Evolutionary conservation across 2,797 vertebrate species (phyloP).

Genomic region (Sebastolobus alascanus): DNA sequence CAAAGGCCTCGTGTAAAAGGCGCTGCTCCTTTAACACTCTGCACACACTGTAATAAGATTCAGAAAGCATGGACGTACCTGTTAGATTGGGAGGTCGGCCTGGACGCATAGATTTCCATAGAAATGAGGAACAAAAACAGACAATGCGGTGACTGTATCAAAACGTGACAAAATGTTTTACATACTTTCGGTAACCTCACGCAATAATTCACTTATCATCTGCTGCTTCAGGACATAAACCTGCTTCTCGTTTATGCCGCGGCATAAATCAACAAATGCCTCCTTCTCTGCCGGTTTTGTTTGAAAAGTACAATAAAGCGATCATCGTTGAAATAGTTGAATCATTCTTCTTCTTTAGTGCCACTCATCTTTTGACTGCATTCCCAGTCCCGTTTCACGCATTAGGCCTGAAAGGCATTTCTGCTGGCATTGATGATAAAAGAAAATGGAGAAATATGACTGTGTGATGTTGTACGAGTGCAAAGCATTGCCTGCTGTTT

Average conservation of each 20-base stretch:
- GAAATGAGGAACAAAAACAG: constrained; percentile 49
- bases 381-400: constrained; percentile 39
- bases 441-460: constrained; percentile 48
- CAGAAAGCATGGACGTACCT: constrained; percentile 24
- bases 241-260: constrained; percentile 16
- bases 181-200: constrained; percentile 2
- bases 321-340: constrained; percentile 40
- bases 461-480: constrained; percentile 33
- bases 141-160: constrained; percentile 13
- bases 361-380: constrained; percentile 56
- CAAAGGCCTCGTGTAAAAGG: constrained; percentile 34
- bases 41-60: constrained; percentile 48
- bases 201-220: constrained; percentile 16
- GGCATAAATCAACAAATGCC: constrained; percentile 42
- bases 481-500: constrained; percentile 60
- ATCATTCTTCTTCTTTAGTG: constrained; percentile 41
- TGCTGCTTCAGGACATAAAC: constrained; percentile 22
- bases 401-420: constrained; percentile 52
- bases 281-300: constrained; percentile 16
- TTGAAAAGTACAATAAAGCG: constrained; percentile 34
- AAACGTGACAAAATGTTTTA: constrained; percentile 45
- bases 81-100: constrained; percentile 41
- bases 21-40: constrained; percentile 30
- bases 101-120: constrained; percentile 57
- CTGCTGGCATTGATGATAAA: constrained; percentile 33